A percentile compares a stretch with the other conserved stretches of the same genome.
Conservation (phyloP, 2,797 vertebrate genomes). For the Semaprochilodus insignis region DNA sequence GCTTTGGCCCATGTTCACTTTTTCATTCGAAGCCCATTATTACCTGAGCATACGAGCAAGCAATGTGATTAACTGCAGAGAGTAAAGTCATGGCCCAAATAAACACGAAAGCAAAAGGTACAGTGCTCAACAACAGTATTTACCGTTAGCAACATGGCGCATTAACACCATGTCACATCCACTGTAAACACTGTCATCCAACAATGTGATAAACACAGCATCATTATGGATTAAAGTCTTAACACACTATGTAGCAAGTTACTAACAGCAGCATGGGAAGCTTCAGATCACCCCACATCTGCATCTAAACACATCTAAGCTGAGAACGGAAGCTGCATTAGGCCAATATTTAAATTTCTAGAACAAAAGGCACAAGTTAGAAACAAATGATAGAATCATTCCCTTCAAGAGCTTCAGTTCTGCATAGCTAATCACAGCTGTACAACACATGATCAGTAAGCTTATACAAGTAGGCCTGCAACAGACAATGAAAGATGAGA, state of each 20-base stretch:
- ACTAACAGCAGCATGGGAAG: background rate
- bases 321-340: no score
- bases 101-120: no score
- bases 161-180: background rate
- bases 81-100: background rate
- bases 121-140: background rate
- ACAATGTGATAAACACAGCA: background rate
- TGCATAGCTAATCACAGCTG: no score
- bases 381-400: no score
- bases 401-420: no score
- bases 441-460: no score
- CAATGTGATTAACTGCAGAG: background rate
- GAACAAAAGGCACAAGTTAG: no score
- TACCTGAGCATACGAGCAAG: background rate
- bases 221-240: background rate
- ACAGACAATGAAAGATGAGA: background rate
- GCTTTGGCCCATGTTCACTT: background rate
- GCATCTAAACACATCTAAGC: no score
- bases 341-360: no score
- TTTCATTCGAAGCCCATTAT: background rate
- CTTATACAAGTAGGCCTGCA: background rate
- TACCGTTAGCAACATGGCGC: background rate
- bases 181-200: background rate
- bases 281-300: background rate
- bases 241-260: background rate